phyloP scores from a whole-genome alignment of 1,140 invertebrate species.

The Leptinotarsa texana region DNA sequence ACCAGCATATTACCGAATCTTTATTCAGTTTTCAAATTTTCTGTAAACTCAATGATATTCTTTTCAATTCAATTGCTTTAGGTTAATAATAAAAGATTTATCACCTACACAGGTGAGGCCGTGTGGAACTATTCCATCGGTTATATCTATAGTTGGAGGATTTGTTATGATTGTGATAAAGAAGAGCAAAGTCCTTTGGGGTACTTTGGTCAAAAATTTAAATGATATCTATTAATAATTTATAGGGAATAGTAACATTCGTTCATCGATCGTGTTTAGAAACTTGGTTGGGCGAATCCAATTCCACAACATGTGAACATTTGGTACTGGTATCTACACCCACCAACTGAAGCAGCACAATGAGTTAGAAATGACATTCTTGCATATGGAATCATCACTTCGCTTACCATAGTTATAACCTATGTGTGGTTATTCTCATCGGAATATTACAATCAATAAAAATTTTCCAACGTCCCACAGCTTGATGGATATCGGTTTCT shows the following conservation, averaged over 20 bases:
- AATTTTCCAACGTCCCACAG: slow-evolving; percentile 57
- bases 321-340: slow-evolving; percentile 48
- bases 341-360: slow-evolving; percentile 39
- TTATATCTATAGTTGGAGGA: slow-evolving; percentile 50
- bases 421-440: slow-evolving; percentile 59
- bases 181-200: slow-evolving; percentile 51
- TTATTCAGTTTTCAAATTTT: too few relatives aligned
- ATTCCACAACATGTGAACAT: slow-evolving; percentile 63
- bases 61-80: too few relatives aligned
- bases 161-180: slow-evolving; percentile 54
- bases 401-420: slow-evolving; percentile 57
- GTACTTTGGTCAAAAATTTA: background rate
- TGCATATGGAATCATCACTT: slow-evolving; percentile 57
- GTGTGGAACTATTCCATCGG: background rate
- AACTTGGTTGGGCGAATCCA: slow-evolving; percentile 69
- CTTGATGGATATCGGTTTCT: slow-evolving; percentile 57
- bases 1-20: too few relatives aligned
- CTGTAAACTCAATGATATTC: too few relatives aligned
- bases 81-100: background rate
- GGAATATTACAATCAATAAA: slow-evolving; percentile 58
- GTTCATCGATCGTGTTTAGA: slow-evolving; percentile 72
- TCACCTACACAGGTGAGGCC: background rate
- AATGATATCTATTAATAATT: slow-evolving; percentile 24
- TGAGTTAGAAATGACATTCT: slow-evolving; percentile 55
- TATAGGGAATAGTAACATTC: slow-evolving; percentile 66